Conservation (phyloP, 2,888 invertebrate species). For the Oscheius sp. region DNA sequence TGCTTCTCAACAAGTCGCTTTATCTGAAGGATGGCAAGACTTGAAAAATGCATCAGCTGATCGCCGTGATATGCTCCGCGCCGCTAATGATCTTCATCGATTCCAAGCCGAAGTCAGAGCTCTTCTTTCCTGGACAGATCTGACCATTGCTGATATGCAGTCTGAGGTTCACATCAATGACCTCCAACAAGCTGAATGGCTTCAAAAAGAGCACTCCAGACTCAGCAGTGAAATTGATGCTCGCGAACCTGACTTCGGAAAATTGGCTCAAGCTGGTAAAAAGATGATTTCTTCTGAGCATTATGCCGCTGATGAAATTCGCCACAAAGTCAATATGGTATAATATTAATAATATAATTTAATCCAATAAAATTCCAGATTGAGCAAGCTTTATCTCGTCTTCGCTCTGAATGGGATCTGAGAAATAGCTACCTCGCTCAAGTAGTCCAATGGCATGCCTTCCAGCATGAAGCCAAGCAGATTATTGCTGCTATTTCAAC, state of each 20-base stretch:
- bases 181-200: conserved; percentile 68
- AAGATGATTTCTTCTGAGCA: conserved; percentile 86
- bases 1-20: conserved; percentile 84
- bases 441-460: conserved; percentile 89
- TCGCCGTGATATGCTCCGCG: conserved; percentile 83
- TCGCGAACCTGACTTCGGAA: conserved; percentile 82
- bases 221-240: conserved; percentile 81
- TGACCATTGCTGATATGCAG: conserved; percentile 81
- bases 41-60: conserved; percentile 84
- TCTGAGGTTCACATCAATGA: conserved; percentile 83
- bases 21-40: conserved; percentile 85
- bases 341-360: neutral
- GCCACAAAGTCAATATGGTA: conserved; percentile 42
- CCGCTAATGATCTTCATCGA: conserved; percentile 84
- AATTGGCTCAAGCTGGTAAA: conserved; percentile 81
- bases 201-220: conserved; percentile 75
- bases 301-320: conserved; percentile 77
- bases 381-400: conserved; percentile 77
- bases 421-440: conserved; percentile 83
- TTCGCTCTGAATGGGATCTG: conserved; percentile 86
- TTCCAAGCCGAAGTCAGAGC: conserved; percentile 79
- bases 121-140: conserved; percentile 86
- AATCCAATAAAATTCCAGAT: conserved; percentile 74
- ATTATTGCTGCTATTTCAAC: conserved; percentile 86
- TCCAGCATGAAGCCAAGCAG: conserved; percentile 90